Conservation (phyloP, 1,140 invertebrate species). For the Sminthurinus signatus region DNA sequence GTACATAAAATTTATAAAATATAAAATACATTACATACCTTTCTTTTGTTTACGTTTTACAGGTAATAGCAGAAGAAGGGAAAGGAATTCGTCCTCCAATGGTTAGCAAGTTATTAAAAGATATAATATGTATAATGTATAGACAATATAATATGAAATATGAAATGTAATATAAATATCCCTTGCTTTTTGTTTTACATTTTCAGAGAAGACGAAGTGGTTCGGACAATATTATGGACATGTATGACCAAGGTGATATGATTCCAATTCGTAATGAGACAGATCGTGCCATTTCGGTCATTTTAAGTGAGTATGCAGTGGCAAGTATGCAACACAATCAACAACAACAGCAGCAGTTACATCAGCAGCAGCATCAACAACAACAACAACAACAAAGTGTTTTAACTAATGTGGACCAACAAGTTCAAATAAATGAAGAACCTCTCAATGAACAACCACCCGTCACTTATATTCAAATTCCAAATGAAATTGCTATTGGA, state of each 20-base stretch:
- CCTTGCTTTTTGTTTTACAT: not conserved
- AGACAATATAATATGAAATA: no score
- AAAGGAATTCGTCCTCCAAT: constrained; percentile 21
- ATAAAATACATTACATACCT: no score
- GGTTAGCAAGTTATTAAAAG: no score
- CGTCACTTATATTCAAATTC: constrained; percentile 5
- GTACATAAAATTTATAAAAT: no score
- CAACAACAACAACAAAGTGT: no score
- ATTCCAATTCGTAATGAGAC: constrained; percentile 9
- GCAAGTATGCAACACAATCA: constrained; percentile 11
- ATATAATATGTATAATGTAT: not conserved
- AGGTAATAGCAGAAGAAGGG: constrained; percentile 58
- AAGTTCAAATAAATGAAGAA: no score
- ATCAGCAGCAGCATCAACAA: not conserved
- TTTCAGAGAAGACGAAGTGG: constrained; percentile 11
- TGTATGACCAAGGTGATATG: not conserved
- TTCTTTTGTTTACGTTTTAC: no score
- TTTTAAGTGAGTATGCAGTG: constrained; percentile 13
- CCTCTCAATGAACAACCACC: not conserved
- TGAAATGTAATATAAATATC: no score
- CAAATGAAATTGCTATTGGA: constrained; percentile 9
- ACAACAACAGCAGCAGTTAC: not conserved
- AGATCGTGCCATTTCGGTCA: constrained; percentile 12
- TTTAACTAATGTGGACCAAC: no score
- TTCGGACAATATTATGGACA: constrained; percentile 5